Conservation (phyloP, 92 coral and sea anemone genomes). For the Blastomussa wellsi region DNA sequence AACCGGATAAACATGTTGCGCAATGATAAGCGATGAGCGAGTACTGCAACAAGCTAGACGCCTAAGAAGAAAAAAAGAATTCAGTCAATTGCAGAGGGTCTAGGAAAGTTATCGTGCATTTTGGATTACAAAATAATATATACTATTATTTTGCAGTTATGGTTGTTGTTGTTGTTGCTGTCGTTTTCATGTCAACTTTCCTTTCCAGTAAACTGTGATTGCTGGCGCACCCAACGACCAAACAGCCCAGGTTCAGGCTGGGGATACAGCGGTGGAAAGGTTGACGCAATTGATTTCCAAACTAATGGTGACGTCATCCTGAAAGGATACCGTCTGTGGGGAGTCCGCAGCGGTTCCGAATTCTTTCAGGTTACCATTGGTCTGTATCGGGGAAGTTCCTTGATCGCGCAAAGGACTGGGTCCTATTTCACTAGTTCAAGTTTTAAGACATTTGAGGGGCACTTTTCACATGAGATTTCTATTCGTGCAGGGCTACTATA, state of each 20-base stretch:
- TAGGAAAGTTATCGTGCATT: too few relatives aligned
- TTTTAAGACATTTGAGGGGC: constrained; percentile 22
- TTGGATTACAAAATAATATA: too few relatives aligned
- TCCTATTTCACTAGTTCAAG: constrained; percentile 10
- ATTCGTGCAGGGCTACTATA: constrained; percentile 21
- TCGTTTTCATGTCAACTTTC: too few relatives aligned
- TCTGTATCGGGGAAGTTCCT: constrained; percentile 19
- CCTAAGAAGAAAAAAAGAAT: too few relatives aligned
- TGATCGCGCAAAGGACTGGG: constrained; percentile 32
- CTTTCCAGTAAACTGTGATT: constrained; percentile 6
- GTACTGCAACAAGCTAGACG: too few relatives aligned
- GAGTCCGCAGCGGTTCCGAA: background rate
- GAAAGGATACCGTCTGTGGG: constrained; percentile 30
- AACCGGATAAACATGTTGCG: too few relatives aligned
- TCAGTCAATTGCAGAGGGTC: too few relatives aligned
- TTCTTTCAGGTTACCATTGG: constrained; percentile 24
- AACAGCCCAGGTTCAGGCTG: background rate
- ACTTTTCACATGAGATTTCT: constrained; percentile 15
- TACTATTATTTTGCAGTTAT: too few relatives aligned
- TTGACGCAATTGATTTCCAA: constrained; percentile 37
- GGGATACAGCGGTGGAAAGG: background rate
- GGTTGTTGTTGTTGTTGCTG: too few relatives aligned
- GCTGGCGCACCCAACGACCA: constrained; percentile 16
- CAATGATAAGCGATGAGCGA: too few relatives aligned
- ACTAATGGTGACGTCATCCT: constrained; percentile 25